A percentile compares a stretch with the other conserved stretches of the same genome.
Conservation (phyloP, 2,888 invertebrate species). For the Dermolepida albohirtum region DNA sequence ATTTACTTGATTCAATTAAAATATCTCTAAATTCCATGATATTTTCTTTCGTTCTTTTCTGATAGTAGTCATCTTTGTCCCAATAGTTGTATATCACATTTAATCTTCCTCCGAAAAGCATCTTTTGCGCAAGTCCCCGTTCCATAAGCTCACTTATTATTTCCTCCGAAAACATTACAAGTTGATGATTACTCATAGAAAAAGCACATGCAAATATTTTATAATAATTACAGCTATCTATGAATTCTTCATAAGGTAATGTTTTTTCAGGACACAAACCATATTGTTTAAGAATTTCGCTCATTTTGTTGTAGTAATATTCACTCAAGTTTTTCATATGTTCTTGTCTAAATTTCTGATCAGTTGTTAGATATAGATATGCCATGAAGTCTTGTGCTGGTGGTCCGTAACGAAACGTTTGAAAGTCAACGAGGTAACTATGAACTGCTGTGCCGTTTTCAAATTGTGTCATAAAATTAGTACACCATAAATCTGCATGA, state of each 20-base stretch:
- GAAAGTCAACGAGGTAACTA: constrained; percentile 54
- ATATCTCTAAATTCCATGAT: constrained; percentile 12
- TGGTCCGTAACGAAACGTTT: constrained; percentile 51
- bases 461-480: constrained; percentile 63
- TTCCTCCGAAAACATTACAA: too few relatives aligned
- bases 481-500: constrained; percentile 67
- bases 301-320: constrained; percentile 48
- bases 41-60: constrained; percentile 9
- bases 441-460: constrained; percentile 41
- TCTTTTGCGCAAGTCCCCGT: background rate
- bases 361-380: constrained; percentile 49
- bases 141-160: background rate
- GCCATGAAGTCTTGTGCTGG: constrained; percentile 52
- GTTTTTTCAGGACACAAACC: constrained; percentile 43
- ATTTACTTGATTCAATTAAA: background rate
- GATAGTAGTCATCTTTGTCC: constrained; percentile 4
- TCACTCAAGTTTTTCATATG: constrained; percentile 44
- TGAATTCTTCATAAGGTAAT: constrained; percentile 47
- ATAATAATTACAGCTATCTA: constrained; percentile 50
- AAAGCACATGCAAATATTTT: constrained; percentile 49
- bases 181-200: constrained; percentile 21
- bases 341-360: constrained; percentile 44
- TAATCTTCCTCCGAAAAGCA: constrained; percentile 5
- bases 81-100: constrained; percentile 4
- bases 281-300: constrained; percentile 41